Conservation (phyloP, 2,113 vertebrate genomes). For the Trichomycterus rosablanca region DNA sequence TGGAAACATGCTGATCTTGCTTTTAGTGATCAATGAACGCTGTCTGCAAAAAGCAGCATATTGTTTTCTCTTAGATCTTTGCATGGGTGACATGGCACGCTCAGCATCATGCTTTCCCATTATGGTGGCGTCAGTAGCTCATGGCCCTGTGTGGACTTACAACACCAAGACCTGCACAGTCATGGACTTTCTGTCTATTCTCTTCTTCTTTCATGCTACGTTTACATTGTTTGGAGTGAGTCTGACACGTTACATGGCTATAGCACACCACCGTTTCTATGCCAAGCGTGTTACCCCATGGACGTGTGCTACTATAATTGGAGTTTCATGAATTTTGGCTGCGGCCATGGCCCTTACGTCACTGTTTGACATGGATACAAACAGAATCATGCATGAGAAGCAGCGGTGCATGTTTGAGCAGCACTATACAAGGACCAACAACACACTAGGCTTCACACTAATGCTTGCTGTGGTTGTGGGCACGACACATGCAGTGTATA, state of each 20-base stretch:
- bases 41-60: slow-evolving; percentile 87
- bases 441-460: slow-evolving; percentile 91
- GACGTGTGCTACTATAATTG: slow-evolving; percentile 86
- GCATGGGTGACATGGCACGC: slow-evolving; percentile 85
- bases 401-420: slow-evolving; percentile 95
- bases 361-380: slow-evolving; percentile 88
- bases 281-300: slow-evolving; percentile 90
- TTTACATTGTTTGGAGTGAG: slow-evolving; percentile 93
- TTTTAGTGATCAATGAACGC: slow-evolving; percentile 85
- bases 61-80: slow-evolving; percentile 91
- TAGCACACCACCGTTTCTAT: slow-evolving; percentile 93
- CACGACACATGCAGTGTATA: slow-evolving; percentile 86
- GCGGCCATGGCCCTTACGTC: slow-evolving; percentile 93
- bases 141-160: slow-evolving; percentile 79
- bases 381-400: slow-evolving; percentile 86
- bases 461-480: slow-evolving; percentile 86
- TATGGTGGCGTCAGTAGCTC: slow-evolving; percentile 84
- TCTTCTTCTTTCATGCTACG: slow-evolving; percentile 93
- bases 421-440: slow-evolving; percentile 87
- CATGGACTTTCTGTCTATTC: slow-evolving; percentile 86
- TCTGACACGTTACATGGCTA: slow-evolving; percentile 93
- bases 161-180: slow-evolving; percentile 84
- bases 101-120: slow-evolving; percentile 90
- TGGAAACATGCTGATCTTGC: slow-evolving; percentile 83
- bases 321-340: slow-evolving; percentile 91